Percentiles rank a stretch among this genome's conserved stretches.
Conservation (phyloP, 2,888 invertebrate species). For the Unio delphinus region DNA sequence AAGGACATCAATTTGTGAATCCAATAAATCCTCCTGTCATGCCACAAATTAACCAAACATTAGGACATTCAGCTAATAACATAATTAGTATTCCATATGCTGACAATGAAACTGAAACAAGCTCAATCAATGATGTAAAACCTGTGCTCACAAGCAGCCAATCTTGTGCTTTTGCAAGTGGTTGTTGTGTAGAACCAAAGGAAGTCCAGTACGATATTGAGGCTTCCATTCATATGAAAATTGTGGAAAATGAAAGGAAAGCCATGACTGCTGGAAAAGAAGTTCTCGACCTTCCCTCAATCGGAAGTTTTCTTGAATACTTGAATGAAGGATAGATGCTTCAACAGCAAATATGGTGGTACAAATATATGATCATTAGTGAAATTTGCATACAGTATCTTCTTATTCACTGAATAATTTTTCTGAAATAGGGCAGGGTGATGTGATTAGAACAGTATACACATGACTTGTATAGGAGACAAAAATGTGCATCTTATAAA, state of each 20-base stretch:
- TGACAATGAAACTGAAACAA: not conserved
- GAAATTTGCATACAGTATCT: too few relatives aligned
- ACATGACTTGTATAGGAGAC: too few relatives aligned
- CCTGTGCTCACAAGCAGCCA: slow-evolving; percentile 6
- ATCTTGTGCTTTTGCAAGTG: slow-evolving; percentile 13
- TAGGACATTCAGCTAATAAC: not conserved
- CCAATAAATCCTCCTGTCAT: too few relatives aligned
- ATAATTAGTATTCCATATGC: slow-evolving; percentile 1
- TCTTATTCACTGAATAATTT: too few relatives aligned
- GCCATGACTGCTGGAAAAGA: slow-evolving; percentile 5
- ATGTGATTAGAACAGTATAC: too few relatives aligned
- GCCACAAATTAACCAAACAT: not conserved
- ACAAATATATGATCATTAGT: too few relatives aligned
- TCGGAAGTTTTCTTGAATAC: slow-evolving; percentile 54
- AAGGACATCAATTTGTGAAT: too few relatives aligned
- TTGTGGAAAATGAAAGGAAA: slow-evolving; percentile 33
- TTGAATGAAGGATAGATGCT: slow-evolving; percentile 33
- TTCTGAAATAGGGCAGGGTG: too few relatives aligned
- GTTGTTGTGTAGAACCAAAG: slow-evolving; percentile 6
- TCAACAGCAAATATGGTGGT: too few relatives aligned
- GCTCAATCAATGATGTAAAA: slow-evolving; percentile 7
- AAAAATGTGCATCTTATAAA: too few relatives aligned
- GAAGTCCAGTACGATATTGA: slow-evolving; percentile 32
- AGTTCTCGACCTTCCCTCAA: slow-evolving; percentile 43
- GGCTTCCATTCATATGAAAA: slow-evolving; percentile 46